Evolutionary conservation across 2,113 vertebrate species (phyloP).

Genomic region (Lanius collurio): DNA sequence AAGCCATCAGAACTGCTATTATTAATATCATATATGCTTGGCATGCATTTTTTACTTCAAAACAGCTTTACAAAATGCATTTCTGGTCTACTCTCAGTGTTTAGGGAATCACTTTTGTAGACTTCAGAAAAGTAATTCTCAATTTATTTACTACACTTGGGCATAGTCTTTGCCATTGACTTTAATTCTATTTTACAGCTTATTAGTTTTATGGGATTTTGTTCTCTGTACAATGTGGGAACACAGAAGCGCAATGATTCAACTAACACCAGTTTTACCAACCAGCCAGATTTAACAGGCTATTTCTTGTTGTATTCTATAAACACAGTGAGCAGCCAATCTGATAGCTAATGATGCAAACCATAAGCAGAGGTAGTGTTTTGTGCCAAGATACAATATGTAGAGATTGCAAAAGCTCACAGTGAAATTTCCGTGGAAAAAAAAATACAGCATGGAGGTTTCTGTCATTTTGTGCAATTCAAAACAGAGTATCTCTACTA

Average conservation of each 20-base stretch:
- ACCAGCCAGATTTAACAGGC: conserved; percentile 61
- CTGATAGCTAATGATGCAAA: conserved; percentile 65
- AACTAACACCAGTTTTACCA: conserved; percentile 39
- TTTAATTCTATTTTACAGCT: conserved; percentile 22
- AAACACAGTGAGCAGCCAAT: conserved; percentile 61
- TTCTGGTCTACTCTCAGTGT: neutral
- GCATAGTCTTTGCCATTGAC: neutral
- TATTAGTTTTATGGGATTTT: conserved; percentile 25
- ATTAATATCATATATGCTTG: conserved; percentile 1
- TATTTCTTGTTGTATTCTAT: conserved; percentile 63
- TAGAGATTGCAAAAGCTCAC: conserved; percentile 46
- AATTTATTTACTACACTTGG: neutral
- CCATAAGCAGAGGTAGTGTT: conserved; percentile 40
- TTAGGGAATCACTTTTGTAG: neutral
- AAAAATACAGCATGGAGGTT: neutral
- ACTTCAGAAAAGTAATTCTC: neutral
- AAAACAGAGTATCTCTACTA: neutral
- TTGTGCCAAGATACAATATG: conserved; percentile 37
- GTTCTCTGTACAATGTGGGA: conserved; percentile 14
- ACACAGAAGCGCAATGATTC: conserved; percentile 33
- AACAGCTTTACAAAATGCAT: neutral
- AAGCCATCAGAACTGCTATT: conserved; percentile 16
- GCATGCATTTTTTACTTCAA: neutral
- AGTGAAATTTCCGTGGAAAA: conserved; percentile 22
- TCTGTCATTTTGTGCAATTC: neutral